Base-by-base conservation (phyloP, 2,113 vertebrate genomes). In the Calidris pugnax region DNA sequence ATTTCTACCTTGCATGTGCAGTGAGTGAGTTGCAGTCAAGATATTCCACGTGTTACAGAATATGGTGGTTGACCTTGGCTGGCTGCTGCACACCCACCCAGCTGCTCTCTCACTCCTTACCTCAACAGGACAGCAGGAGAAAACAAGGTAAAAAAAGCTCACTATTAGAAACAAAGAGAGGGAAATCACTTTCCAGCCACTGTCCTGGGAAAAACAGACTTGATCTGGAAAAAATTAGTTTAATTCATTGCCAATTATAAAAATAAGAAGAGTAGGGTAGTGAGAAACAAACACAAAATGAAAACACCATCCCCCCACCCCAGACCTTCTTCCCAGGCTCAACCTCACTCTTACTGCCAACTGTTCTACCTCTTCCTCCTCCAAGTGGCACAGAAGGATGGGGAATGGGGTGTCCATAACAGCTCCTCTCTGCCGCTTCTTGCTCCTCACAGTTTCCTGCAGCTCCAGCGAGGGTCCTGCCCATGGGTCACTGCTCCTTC, bases 391-490 rank as follows among this genome's bases (percentile, higher is more conserved):
- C 21, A 45, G n/a, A 7, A 16, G 5, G 14, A 45, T 63, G 55
- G 33, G 41, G 33, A 64, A 67, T 5, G 7, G 20, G 7, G 10
- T 2, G 1, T 63, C 24, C 15, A 3, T 26, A 23, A 14, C 20
- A 43, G 18, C 17, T 86, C 23, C 23, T 74, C 24, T 82, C 19
- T 71, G 45, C 41, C 2, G 0, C 32, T 75, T 37, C 47, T 72
- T 62, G 56, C 21, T 82, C 26, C 51, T 89, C 41, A 80, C 28
- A 16, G 16, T 83, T 78, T 27, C 24, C 62, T 67, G 11, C 5
- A 79, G 56, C 26, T 67, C 30, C n/a, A 72, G 27, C 0, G 0
- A n/a, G 13, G 18, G 18, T 72, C 20, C 6, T 67, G 71, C 15
- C 12, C 43, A 32, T 20, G 21, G 45, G 8, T 32, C 17, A 7